These are phyloP conservation scores for Invenusta paracnida DNA, from an alignment of 2,888 invertebrate species.

Conservation along the genomic window DNA sequence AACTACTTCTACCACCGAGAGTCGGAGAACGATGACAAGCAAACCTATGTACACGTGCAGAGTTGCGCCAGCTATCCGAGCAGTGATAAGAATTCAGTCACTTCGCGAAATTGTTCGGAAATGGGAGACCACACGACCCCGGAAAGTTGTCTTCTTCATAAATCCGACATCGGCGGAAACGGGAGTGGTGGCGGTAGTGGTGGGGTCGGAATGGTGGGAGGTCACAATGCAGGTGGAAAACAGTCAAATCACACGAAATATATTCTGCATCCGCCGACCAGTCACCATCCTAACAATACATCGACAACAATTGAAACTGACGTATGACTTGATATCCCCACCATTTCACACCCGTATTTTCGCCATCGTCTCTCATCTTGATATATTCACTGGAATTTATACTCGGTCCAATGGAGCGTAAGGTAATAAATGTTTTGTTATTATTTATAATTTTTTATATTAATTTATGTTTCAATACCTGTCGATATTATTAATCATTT, in stretches of 20 bases:
- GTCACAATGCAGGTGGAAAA: too few species aligned
- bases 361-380: too few species aligned
- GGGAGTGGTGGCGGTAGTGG: neutral
- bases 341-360: too few species aligned
- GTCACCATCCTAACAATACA: neutral
- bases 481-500: too few species aligned
- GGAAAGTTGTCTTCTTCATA: neutral
- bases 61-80: constrained; percentile 20
- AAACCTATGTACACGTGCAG: constrained; percentile 44
- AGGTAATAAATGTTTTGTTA: too few species aligned
- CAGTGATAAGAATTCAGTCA: neutral
- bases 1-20: constrained; percentile 99
- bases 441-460: too few species aligned
- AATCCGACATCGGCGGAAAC: neutral
- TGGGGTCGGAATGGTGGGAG: neutral
- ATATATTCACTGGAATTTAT: too few species aligned
- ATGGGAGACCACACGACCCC: neutral
- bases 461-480: too few species aligned
- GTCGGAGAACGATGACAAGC: constrained; percentile 67
- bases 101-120: neutral
- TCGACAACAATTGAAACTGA: neutral
- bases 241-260: neutral
- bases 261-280: neutral
- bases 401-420: too few species aligned
- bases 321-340: neutral